These are phyloP conservation scores for Etheostoma spectabile DNA, from an alignment of 2,113 vertebrate species.

Conservation along the genomic window DNA sequence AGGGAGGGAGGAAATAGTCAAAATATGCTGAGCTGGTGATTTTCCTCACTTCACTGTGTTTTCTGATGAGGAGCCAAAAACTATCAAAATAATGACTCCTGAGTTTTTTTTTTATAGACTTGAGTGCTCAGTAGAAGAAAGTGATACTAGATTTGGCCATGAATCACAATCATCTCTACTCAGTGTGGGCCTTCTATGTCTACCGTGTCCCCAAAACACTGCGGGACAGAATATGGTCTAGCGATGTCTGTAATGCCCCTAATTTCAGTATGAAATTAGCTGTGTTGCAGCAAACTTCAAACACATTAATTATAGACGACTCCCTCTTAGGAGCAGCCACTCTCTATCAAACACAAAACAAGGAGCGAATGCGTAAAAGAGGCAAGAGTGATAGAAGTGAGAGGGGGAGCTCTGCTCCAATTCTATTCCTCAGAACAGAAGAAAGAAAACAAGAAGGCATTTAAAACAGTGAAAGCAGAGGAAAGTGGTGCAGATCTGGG, in stretches of 20 bases:
- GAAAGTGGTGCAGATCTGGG: slow-evolving; percentile 38
- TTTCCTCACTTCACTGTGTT: slow-evolving; percentile 45
- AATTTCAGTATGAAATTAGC: slow-evolving; percentile 75
- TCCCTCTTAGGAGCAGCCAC: slow-evolving; percentile 67
- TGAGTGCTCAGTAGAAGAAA: slow-evolving; percentile 18
- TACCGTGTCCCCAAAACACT: slow-evolving; percentile 38
- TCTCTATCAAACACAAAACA: slow-evolving; percentile 68
- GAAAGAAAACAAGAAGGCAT: slow-evolving; percentile 31
- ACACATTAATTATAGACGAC: slow-evolving; percentile 79
- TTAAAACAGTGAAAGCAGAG: slow-evolving; percentile 36
- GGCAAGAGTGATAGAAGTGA: not conserved
- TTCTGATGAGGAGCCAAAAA: slow-evolving; percentile 62
- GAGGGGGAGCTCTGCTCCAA: slow-evolving; percentile 39
- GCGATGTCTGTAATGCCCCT: slow-evolving; percentile 58
- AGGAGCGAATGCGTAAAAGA: slow-evolving; percentile 31
- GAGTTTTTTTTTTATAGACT: slow-evolving; percentile 44
- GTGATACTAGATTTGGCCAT: slow-evolving; percentile 22
- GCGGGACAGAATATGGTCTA: slow-evolving; percentile 55
- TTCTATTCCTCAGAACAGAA: slow-evolving; percentile 33
- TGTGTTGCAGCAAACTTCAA: slow-evolving; percentile 78
- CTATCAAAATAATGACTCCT: slow-evolving; percentile 57
- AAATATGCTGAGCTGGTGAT: slow-evolving; percentile 46
- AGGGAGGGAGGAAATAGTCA: slow-evolving; percentile 2
- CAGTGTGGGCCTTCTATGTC: slow-evolving; percentile 30
- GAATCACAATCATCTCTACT: slow-evolving; percentile 46